phyloP scores from a whole-genome alignment of 2,113 vertebrate genomes.

The Formicarius rufipectus region DNA sequence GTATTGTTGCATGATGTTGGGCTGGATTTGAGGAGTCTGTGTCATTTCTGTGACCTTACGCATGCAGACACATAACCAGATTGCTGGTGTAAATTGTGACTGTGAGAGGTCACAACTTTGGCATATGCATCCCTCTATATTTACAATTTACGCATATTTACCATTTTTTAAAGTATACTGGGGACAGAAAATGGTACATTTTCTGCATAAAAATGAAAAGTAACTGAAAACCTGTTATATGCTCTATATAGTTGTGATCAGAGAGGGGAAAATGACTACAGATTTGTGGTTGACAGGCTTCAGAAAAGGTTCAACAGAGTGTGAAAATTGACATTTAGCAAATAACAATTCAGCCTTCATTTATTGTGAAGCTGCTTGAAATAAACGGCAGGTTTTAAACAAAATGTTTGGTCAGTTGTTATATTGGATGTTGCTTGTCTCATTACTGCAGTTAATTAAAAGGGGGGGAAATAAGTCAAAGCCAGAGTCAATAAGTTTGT shows the following conservation, averaged over 20 bases:
- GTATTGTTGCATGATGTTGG: background rate
- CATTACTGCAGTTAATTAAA: slow-evolving; percentile 66
- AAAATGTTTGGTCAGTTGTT: slow-evolving; percentile 21
- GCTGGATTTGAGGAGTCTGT: background rate
- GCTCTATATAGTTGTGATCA: slow-evolving; percentile 8
- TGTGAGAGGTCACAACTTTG: background rate
- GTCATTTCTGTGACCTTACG: background rate
- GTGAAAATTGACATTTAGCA: slow-evolving; percentile 60
- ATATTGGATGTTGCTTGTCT: slow-evolving; percentile 33
- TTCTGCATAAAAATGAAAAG: slow-evolving; percentile 29
- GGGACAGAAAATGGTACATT: background rate
- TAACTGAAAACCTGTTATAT: slow-evolving; percentile 4
- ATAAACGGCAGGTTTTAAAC: slow-evolving; percentile 30
- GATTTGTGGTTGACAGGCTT: slow-evolving; percentile 41
- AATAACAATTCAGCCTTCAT: slow-evolving; percentile 5
- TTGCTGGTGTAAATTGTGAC: background rate
- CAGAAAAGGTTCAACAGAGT: slow-evolving; percentile 55
- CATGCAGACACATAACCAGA: background rate
- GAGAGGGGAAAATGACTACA: background rate
- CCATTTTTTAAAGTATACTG: background rate
- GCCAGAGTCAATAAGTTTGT: slow-evolving; percentile 36
- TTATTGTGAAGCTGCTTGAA: background rate
- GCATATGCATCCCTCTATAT: background rate
- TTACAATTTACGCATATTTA: background rate
- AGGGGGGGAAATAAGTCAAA: slow-evolving; percentile 9